Evolutionary conservation across 2,113 vertebrate species (phyloP), one percentile per base, ranked within the genome.

Genomic region (Grammomys dolichurus): DNA sequence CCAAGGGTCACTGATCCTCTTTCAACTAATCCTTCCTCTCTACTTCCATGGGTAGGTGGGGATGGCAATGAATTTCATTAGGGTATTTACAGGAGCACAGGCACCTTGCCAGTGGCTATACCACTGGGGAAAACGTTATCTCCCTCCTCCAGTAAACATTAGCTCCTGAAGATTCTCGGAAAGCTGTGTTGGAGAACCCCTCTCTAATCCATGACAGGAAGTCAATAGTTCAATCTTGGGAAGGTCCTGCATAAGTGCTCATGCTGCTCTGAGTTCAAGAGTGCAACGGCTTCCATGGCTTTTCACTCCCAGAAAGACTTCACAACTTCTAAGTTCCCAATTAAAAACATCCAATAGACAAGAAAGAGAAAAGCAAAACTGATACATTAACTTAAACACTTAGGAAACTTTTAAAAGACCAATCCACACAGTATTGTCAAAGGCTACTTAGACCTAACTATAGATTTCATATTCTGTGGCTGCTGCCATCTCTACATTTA

Each of bases 341-440:
- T 22, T 81, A 56, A 58, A 87, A 87, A 92, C 70, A 86, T 51
- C 82, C 76, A 82, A 96, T 0, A 91, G 48, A 75, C 63, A 96
- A 70, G 31, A 51, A n/a, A 43, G 17, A 96, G 72, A 93, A 96
- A 95, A 91, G 65, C 43, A 95, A 46, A 69, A 94, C 43, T 28
- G 33, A 87, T 70, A 73, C 60, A 92, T 93, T 94, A 94, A 92
- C 67, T 77, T 87, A 36, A 96, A 90, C 19, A 20, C 65, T 65
- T 75, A 56, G 60, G 67, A 48, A 85, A 94, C 19, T 51, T 63
- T 87, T 90, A 46, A 78, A 92, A 43, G 56, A 94, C 43, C 87
- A 89, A 76, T 43, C 17, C 87, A 94, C 48, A 76, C 9, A 84
- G 75, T 48, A 88, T 22, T 7, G 40, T 76, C 51, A 95, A 95